Percentiles rank a stretch among this genome's conserved stretches.
These are phyloP conservation scores for Propithecus deckenii DNA, from an alignment of 2,797 vertebrate species.

Conservation along the genomic window DNA sequence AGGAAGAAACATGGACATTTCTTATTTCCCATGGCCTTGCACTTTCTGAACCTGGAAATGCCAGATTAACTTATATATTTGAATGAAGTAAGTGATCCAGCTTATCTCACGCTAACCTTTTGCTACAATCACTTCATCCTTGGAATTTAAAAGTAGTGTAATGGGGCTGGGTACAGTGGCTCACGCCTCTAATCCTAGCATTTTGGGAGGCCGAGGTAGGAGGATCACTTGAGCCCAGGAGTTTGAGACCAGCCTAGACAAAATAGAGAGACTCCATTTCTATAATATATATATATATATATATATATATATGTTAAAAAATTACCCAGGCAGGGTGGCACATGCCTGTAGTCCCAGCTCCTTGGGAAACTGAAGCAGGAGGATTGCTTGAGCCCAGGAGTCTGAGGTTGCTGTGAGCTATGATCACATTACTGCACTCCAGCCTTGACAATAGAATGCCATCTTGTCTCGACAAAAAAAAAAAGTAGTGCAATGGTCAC, in stretches of 20 bases:
- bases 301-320: neutral
- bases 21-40: neutral
- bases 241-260: neutral
- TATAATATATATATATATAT: no score
- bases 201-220: neutral
- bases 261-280: no score
- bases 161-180: neutral
- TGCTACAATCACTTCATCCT: neutral
- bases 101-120: neutral
- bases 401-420: neutral
- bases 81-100: neutral
- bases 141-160: constrained; percentile 13
- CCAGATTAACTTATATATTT: constrained; percentile 24
- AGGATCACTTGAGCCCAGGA: neutral
- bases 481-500: neutral
- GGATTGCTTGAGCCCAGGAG: neutral
- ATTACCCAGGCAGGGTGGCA: neutral
- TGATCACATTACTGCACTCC: neutral
- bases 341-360: neutral
- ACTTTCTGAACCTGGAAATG: constrained; percentile 19
- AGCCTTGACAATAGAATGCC: neutral
- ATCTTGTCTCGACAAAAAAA: neutral
- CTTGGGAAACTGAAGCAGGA: neutral
- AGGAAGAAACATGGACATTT: neutral
- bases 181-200: neutral